Evolutionary conservation across 2,888 invertebrate species (phyloP).

Genomic region (Myopa tessellatipennis): DNA sequence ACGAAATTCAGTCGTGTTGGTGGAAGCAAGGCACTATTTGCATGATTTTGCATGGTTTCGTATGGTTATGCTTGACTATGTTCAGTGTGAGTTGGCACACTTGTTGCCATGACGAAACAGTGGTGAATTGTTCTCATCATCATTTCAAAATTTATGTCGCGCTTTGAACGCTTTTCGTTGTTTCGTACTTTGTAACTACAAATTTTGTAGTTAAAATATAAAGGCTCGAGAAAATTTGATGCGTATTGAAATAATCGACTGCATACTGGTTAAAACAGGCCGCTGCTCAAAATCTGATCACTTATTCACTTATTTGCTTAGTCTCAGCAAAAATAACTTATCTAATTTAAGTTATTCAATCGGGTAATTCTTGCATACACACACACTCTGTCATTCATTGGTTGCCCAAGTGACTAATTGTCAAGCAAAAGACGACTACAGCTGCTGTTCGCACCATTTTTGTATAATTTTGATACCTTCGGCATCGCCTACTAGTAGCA

Average conservation of each 20-base stretch:
- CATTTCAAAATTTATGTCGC: no score
- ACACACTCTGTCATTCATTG: background rate
- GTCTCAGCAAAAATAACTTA: no score
- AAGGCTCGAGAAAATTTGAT: no score
- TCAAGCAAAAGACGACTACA: constrained; percentile 31
- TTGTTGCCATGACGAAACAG: constrained; percentile 50
- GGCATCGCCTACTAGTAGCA: constrained; percentile 11
- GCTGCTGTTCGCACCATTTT: constrained; percentile 44
- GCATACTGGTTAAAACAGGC: no score
- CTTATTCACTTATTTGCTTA: no score
- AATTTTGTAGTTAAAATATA: no score
- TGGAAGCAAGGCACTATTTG: background rate
- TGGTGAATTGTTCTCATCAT: background rate
- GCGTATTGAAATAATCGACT: no score
- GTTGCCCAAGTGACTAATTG: constrained; percentile 38
- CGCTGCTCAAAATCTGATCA: no score
- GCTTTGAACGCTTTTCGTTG: no score
- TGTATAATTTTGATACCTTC: constrained; percentile 34
- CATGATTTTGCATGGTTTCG: background rate
- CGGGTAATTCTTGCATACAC: no score
- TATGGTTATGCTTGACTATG: background rate
- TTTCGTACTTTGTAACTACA: no score
- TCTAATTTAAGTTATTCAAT: no score
- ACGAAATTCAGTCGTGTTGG: background rate
- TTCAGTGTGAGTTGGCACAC: constrained; percentile 55